phyloP scores from a whole-genome alignment of 2,888 invertebrate species.

The Meliscaeva auricollis region DNA sequence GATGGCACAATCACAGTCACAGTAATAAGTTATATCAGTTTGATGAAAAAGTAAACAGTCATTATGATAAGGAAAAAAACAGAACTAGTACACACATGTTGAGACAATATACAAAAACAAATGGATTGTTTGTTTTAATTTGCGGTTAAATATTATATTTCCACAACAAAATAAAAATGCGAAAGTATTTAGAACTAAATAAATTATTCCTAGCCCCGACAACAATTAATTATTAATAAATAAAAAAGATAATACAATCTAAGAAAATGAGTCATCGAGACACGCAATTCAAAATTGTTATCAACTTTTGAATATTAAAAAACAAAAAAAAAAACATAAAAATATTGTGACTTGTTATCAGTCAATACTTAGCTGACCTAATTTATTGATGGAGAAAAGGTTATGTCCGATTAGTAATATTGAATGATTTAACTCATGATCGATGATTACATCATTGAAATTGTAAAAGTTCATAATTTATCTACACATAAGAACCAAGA shows the following conservation, averaged over 20 bases:
- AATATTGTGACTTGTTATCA: background rate
- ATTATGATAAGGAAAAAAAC: no score
- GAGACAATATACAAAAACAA: no score
- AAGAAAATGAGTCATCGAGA: background rate
- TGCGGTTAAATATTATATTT: no score
- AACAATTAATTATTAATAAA: background rate
- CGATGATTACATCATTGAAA: background rate
- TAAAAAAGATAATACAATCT: background rate
- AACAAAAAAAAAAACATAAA: background rate
- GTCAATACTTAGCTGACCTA: slow-evolving; percentile 9
- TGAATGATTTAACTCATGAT: slow-evolving; percentile 3
- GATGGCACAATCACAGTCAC: no score
- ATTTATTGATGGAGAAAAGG: slow-evolving; percentile 9
- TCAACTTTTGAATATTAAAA: background rate
- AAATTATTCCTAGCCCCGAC: background rate
- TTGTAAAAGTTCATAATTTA: no score
- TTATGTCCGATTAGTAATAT: slow-evolving; percentile 23
- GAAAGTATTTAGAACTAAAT: no score
- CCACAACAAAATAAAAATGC: no score
- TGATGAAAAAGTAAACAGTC: no score
- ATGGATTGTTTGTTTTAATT: no score
- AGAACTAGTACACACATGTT: no score
- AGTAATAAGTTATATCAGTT: no score
- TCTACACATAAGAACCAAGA: background rate
- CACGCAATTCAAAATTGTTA: background rate